These are phyloP conservation scores for Naja naja DNA, from an alignment of 2,113 vertebrate species.

Conservation along the genomic window DNA sequence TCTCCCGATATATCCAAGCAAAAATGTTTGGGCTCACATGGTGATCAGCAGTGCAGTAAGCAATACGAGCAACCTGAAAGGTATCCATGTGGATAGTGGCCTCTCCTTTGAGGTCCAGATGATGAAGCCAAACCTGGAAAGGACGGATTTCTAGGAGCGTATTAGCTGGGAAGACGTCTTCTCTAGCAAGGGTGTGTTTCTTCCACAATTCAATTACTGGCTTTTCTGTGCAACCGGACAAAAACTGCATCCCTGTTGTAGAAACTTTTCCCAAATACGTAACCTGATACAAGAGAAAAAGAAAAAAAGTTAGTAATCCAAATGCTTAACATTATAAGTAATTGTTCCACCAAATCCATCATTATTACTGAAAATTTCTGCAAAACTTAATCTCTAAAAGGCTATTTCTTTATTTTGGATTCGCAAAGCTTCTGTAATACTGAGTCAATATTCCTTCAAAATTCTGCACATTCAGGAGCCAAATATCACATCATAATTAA, in stretches of 20 bases:
- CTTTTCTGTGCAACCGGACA: slow-evolving; percentile 94
- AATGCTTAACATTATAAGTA: slow-evolving; percentile 3
- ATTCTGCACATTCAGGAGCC: neutral
- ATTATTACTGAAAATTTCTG: neutral
- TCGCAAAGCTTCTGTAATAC: neutral
- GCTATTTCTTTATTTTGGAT: neutral
- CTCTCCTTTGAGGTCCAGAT: slow-evolving; percentile 86
- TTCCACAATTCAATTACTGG: slow-evolving; percentile 93
- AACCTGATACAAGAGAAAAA: slow-evolving; percentile 79
- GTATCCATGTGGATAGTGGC: slow-evolving; percentile 92
- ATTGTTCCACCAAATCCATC: neutral
- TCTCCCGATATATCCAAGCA: slow-evolving; percentile 98
- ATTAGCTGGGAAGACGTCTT: slow-evolving; percentile 72
- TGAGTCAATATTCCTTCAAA: neutral
- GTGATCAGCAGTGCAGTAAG: slow-evolving; percentile 99
- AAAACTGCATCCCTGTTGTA: slow-evolving; percentile 89
- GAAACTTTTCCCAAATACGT: slow-evolving; percentile 93
- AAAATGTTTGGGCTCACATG: slow-evolving; percentile 91
- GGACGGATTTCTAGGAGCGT: slow-evolving; percentile 95
- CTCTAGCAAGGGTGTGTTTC: slow-evolving; percentile 72
- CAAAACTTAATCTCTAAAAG: neutral
- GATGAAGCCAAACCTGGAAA: slow-evolving; percentile 96
- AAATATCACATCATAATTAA: neutral
- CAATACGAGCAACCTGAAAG: slow-evolving; percentile 97
- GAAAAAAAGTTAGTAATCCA: slow-evolving; percentile 23